A percentile compares a stretch with the other conserved stretches of the same genome.
phyloP scores from a whole-genome alignment of 2,797 vertebrate genomes.

The Alca torda region DNA sequence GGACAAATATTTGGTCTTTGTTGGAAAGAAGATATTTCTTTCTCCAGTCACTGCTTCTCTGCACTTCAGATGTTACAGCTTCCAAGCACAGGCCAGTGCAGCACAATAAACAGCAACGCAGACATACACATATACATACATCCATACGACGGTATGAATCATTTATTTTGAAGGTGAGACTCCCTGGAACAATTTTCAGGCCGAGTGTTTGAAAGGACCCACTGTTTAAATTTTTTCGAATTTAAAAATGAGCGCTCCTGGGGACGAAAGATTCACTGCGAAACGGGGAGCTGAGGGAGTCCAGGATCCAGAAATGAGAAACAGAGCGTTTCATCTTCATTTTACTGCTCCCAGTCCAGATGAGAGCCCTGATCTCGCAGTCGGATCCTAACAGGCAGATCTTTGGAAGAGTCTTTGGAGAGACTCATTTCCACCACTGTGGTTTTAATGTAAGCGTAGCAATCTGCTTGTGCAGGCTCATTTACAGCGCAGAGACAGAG shows the following conservation, averaged over 20 bases:
- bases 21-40: neutral
- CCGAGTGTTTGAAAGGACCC: neutral
- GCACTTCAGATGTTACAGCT: neutral
- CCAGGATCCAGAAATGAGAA: conserved; percentile 32
- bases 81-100: neutral
- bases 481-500: neutral
- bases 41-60: neutral
- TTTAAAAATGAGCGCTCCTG: neutral
- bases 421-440: conserved; percentile 14
- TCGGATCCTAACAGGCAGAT: neutral
- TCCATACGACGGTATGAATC: neutral
- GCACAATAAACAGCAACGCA: neutral
- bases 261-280: neutral
- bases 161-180: conserved; percentile 5
- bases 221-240: neutral
- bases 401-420: conserved; percentile 24
- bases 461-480: conserved; percentile 34
- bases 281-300: neutral
- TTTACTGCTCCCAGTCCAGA: neutral
- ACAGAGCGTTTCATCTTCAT: neutral
- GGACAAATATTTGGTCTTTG: conserved; percentile 30
- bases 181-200: neutral
- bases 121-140: neutral
- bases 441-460: neutral
- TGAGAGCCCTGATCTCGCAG: neutral